These are phyloP conservation scores for Colletes gigas DNA, from an alignment of 1,140 invertebrate species.

Conservation along the genomic window DNA sequence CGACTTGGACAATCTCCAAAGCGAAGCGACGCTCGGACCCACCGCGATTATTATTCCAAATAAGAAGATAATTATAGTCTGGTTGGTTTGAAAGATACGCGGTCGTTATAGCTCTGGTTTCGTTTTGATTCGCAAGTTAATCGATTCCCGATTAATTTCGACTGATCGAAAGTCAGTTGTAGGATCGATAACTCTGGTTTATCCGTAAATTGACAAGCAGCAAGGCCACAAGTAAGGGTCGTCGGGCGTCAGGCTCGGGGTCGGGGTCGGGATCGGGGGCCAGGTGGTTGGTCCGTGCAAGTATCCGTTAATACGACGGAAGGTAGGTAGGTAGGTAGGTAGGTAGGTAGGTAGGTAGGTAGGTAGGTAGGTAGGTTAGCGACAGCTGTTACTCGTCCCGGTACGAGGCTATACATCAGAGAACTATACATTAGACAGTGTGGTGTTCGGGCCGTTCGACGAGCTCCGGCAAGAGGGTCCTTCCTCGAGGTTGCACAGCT, in stretches of 20 bases:
- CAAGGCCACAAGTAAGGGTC: not conserved
- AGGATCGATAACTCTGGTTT: not conserved
- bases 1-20: constrained; percentile 40
- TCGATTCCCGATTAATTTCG: no score
- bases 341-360: constrained; percentile 25
- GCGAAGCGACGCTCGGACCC: not conserved
- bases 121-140: no score
- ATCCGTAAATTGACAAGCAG: not conserved
- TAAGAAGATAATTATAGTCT: constrained; percentile 1
- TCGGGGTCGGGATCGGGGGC: not conserved
- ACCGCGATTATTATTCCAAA: not conserved
- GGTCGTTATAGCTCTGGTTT: no score
- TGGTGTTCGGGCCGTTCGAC: constrained; percentile 12
- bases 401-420: constrained; percentile 24
- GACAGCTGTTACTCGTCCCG: constrained; percentile 46
- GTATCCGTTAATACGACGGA: constrained; percentile 10
- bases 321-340: constrained; percentile 28
- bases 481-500: constrained; percentile 10
- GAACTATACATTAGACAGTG: constrained; percentile 5
- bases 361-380: constrained; percentile 23
- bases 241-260: no score
- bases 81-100: not conserved
- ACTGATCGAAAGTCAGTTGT: no score
- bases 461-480: not conserved
- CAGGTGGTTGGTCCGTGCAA: constrained; percentile 13